These are phyloP conservation scores for Pycnomerus fuliginosus DNA, from an alignment of 2,888 invertebrate species.

Conservation along the genomic window DNA sequence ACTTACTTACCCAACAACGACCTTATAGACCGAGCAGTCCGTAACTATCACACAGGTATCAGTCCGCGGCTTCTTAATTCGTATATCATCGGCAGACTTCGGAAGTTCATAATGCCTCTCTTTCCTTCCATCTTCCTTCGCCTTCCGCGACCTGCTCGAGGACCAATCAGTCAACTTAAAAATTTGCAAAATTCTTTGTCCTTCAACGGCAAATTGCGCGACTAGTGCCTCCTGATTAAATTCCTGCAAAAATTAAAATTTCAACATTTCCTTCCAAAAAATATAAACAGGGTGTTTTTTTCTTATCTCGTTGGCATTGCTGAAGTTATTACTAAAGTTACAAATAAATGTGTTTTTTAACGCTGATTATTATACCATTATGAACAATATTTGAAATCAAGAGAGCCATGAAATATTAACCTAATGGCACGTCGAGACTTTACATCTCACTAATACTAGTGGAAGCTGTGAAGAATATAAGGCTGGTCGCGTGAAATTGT, in stretches of 20 bases:
- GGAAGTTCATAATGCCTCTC: constrained; percentile 50
- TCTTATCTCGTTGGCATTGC: too few relatives aligned
- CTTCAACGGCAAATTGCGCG: constrained; percentile 58
- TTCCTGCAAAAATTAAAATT: constrained; percentile 52
- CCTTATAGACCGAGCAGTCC: constrained; percentile 60
- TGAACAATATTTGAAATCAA: too few relatives aligned
- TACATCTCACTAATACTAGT: too few relatives aligned
- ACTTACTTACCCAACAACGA: constrained; percentile 57
- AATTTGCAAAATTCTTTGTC: constrained; percentile 55
- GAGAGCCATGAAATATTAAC: too few relatives aligned
- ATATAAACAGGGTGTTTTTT: too few relatives aligned
- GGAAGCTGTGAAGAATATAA: too few relatives aligned
- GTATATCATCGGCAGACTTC: constrained; percentile 53
- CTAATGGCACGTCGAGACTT: too few relatives aligned
- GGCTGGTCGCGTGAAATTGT: too few relatives aligned
- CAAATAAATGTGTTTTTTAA: too few relatives aligned
- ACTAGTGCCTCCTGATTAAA: constrained; percentile 61
- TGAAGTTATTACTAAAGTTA: too few relatives aligned
- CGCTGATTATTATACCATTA: too few relatives aligned
- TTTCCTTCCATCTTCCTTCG: constrained; percentile 41
- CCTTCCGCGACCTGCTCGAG: constrained; percentile 38
- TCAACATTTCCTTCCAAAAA: too few relatives aligned
- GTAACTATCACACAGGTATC: constrained; percentile 64
- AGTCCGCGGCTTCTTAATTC: constrained; percentile 53
- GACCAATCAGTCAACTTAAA: constrained; percentile 55